phyloP scores from a whole-genome alignment of 2,888 invertebrate species.

The Noctuana brunneofusca region DNA sequence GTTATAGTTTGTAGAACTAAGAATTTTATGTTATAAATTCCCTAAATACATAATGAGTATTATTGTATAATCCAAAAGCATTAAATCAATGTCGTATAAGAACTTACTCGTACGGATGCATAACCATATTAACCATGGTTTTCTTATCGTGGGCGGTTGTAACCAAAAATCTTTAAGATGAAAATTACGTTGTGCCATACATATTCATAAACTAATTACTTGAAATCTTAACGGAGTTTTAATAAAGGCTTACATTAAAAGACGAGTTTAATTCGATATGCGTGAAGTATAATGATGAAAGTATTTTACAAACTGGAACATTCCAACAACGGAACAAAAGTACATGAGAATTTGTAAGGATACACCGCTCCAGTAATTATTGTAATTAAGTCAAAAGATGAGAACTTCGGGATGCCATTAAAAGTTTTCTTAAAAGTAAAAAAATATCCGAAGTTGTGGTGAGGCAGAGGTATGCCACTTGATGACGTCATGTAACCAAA shows the following conservation, averaged over 20 bases:
- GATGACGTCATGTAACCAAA: slow-evolving; percentile 4
- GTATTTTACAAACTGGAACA: slow-evolving; percentile 14
- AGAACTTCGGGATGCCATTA: slow-evolving; percentile 19
- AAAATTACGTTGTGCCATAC: not conserved
- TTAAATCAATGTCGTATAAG: too few species aligned
- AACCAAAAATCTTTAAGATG: too few species aligned
- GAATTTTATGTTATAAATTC: too few species aligned
- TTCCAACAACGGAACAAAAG: slow-evolving; percentile 11
- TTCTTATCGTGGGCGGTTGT: too few species aligned
- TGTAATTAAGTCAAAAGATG: slow-evolving; percentile 23
- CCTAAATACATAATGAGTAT: too few species aligned
- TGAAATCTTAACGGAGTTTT: slow-evolving; percentile 2
- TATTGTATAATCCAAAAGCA: too few species aligned
- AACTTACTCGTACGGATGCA: too few species aligned
- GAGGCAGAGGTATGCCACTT: not conserved
- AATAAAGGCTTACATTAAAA: slow-evolving; percentile 1
- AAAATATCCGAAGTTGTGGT: slow-evolving; percentile 9
- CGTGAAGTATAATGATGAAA: slow-evolving; percentile 14
- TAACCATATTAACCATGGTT: too few species aligned
- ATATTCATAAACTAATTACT: slow-evolving; percentile 4
- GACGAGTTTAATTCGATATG: slow-evolving; percentile 13
- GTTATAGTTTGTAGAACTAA: too few species aligned
- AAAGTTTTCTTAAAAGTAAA: slow-evolving; percentile 20
- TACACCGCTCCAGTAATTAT: slow-evolving; percentile 21
- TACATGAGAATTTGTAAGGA: slow-evolving; percentile 18